These are phyloP conservation scores for Triplophysa tibetana DNA, from an alignment of 2,113 vertebrate genomes.

Conservation along the genomic window DNA sequence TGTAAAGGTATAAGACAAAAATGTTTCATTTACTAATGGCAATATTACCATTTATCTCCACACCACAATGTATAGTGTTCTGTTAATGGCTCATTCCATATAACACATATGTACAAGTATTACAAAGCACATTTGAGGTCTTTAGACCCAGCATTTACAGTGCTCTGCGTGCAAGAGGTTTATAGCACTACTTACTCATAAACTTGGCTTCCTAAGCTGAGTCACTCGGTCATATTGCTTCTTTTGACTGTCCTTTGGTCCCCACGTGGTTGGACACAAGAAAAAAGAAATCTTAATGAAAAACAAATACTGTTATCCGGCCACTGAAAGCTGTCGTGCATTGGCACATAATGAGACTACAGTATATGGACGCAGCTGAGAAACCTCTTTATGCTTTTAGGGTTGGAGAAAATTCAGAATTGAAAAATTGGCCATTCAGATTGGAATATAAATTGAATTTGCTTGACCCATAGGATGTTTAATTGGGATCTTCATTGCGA, in stretches of 20 bases:
- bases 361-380: not conserved
- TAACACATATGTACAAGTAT: not conserved
- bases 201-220: not conserved
- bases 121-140: not conserved
- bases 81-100: not conserved
- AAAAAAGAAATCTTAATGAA: not conserved
- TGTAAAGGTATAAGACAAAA: not conserved
- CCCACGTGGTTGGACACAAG: not conserved
- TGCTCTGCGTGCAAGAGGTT: not conserved
- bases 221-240: constrained; percentile 16
- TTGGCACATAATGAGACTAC: not conserved
- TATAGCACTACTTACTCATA: not conserved
- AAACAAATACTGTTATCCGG: not conserved
- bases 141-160: not conserved
- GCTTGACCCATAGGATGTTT: no score
- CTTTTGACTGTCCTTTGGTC: constrained; percentile 11
- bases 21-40: not conserved
- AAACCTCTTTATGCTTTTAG: not conserved
- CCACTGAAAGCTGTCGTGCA: no score
- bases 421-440: no score
- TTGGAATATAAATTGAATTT: no score
- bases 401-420: no score
- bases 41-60: not conserved
- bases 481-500: no score
- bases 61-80: not conserved